phyloP scores from a whole-genome alignment of 2,113 vertebrate genomes.

The Mesembrinibis cayennensis region DNA sequence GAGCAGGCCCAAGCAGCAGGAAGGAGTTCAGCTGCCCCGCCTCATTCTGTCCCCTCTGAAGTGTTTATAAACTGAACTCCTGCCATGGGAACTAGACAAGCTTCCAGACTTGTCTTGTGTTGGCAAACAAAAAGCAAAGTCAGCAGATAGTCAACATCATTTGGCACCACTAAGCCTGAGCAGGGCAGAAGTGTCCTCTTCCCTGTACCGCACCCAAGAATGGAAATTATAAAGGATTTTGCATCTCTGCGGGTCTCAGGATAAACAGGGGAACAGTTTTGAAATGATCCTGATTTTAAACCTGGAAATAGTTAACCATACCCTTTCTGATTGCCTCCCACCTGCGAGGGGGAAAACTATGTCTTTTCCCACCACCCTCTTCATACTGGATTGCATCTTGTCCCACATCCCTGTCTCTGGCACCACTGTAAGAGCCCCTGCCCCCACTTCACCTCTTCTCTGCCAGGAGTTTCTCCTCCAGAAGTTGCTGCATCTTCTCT shows the following conservation, averaged over 20 bases:
- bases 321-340: not conserved
- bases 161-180: not conserved
- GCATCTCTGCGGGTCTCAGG: not conserved
- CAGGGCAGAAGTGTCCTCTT: not conserved
- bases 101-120: not conserved
- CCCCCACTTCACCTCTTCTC: conserved; percentile 82
- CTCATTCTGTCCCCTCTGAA: not conserved
- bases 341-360: not conserved
- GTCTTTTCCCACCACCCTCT: conserved; percentile 65
- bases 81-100: not conserved
- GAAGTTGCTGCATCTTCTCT: conserved; percentile 89
- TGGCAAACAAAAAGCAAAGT: not conserved
- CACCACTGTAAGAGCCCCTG: not conserved
- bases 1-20: not conserved
- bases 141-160: not conserved
- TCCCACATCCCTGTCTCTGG: not conserved
- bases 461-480: conserved; percentile 88
- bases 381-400: conserved; percentile 78
- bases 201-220: not conserved
- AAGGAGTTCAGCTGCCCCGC: not conserved
- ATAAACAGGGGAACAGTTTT: not conserved
- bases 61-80: not conserved
- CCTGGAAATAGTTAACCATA: not conserved
- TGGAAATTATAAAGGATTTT: not conserved
- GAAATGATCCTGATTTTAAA: not conserved